Evolutionary conservation across 2,888 invertebrate species (phyloP), one percentile per base, ranked within the genome.

Genomic region (Heteromurus nitidus): DNA sequence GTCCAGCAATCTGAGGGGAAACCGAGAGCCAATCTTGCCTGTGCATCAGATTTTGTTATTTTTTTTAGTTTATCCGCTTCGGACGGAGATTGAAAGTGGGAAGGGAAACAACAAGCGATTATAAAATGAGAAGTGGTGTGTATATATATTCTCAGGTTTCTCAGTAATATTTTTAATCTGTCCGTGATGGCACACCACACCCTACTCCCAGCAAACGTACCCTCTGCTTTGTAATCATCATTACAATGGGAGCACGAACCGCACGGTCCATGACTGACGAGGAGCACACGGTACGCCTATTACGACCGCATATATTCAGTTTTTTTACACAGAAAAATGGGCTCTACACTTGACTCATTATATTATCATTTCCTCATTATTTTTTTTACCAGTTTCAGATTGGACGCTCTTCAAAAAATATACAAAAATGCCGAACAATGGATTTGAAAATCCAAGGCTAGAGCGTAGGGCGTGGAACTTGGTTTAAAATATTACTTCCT

Each of bases 161-260:
- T 36, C 18, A 31, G 53, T 31, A 53, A 69, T 58, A 70, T 55
- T 55, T 74, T 69, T 55, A 55, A 75, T 28, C 50, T 26, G 9
- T 28, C 47, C 67, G 53, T 55, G 69, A 69, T 69, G 53, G 30
- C 31, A 69, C 9, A 47, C 76, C 76, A 76, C 76, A 76, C 76
- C 76, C 76, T 55, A 18, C 69, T 76, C 76, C 76, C 76, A 76
- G 58, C 58, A 2, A 42, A 60, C 22, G 42, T 28, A 13, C 13
- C 36, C 22, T 55, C 16, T 55, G 20, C 22, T 42, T 7, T 64
- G 60, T 70, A 62, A 47, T 72, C 58, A 67, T 58, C 28, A 67
- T 67, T 67, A 44, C 55, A 55, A 69, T 50, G 50, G 68, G 76
- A 69, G 76, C 76, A 76, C 76, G 76, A 76, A 69, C 62, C 60